Conservation (phyloP, 2,888 invertebrate species). For the Molorchus minor region DNA sequence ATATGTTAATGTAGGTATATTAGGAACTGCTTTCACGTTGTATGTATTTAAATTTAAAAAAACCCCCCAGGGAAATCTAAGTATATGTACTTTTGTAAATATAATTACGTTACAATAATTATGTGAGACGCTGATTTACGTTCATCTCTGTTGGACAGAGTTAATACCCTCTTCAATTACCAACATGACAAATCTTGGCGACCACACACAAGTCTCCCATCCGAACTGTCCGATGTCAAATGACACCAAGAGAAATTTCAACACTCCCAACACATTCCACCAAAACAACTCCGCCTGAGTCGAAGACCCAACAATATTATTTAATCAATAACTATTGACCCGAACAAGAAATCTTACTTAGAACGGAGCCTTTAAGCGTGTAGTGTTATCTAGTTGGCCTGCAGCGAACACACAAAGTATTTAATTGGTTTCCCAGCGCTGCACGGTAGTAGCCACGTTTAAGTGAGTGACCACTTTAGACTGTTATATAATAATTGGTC, state of each 20-base stretch:
- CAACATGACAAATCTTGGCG: too few relatives aligned
- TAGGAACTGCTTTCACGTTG: too few relatives aligned
- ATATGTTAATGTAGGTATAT: too few relatives aligned
- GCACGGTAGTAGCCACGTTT: conserved; percentile 46
- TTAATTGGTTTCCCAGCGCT: conserved; percentile 47
- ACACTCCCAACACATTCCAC: neutral
- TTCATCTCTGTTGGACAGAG: too few relatives aligned
- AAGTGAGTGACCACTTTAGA: conserved; percentile 49
- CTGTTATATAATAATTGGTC: conserved; percentile 51
- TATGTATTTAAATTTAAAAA: too few relatives aligned
- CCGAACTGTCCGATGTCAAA: neutral
- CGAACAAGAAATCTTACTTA: conserved; percentile 46
- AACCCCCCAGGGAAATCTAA: too few relatives aligned
- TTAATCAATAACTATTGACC: conserved; percentile 26
- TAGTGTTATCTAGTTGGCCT: conserved; percentile 44
- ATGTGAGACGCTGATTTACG: too few relatives aligned
- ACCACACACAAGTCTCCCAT: too few relatives aligned
- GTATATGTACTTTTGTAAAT: too few relatives aligned
- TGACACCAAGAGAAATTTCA: neutral
- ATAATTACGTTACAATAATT: too few relatives aligned
- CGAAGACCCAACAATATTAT: conserved; percentile 16
- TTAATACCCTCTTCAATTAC: too few relatives aligned
- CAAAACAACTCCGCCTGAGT: neutral
- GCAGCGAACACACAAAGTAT: conserved; percentile 42
- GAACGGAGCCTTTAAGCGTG: conserved; percentile 40